These are phyloP conservation scores for Calycopis cecrops DNA, from an alignment of 1,140 invertebrate species.

Conservation along the genomic window DNA sequence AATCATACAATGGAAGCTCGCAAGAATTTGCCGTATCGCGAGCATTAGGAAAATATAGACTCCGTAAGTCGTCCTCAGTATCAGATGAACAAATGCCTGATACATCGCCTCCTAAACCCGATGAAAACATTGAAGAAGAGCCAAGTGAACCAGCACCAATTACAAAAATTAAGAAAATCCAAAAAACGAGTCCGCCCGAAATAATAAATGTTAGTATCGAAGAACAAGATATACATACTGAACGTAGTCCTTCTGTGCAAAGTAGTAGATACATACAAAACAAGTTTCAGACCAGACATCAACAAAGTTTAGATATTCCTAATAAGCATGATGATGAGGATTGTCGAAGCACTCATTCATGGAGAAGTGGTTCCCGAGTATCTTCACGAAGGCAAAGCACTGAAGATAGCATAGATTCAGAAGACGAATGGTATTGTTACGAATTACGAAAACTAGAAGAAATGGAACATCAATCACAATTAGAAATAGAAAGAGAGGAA, in stretches of 20 bases:
- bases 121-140: constrained; percentile 62
- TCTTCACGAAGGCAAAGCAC: constrained; percentile 92
- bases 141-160: constrained; percentile 34
- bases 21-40: constrained; percentile 90
- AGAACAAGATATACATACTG: constrained; percentile 70
- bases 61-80: constrained; percentile 82
- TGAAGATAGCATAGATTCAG: constrained; percentile 93
- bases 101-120: constrained; percentile 68
- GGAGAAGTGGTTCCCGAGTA: constrained; percentile 88
- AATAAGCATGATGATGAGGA: constrained; percentile 87
- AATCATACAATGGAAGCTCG: constrained; percentile 63
- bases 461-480: constrained; percentile 84
- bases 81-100: constrained; percentile 78
- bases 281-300: constrained; percentile 81
- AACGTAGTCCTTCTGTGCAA: constrained; percentile 80
- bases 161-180: constrained; percentile 49
- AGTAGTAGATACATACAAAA: constrained; percentile 75
- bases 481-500: constrained; percentile 79
- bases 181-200: constrained; percentile 61
- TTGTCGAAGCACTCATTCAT: constrained; percentile 89
- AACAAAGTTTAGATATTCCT: constrained; percentile 88
- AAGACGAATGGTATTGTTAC: constrained; percentile 95
- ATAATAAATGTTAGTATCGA: constrained; percentile 55
- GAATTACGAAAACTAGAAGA: constrained; percentile 91
- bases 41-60: constrained; percentile 87